Percentiles rank a stretch among this genome's conserved stretches.
phyloP scores from a whole-genome alignment of 1,140 invertebrate genomes.

The Drosophila sturtevanti region DNA sequence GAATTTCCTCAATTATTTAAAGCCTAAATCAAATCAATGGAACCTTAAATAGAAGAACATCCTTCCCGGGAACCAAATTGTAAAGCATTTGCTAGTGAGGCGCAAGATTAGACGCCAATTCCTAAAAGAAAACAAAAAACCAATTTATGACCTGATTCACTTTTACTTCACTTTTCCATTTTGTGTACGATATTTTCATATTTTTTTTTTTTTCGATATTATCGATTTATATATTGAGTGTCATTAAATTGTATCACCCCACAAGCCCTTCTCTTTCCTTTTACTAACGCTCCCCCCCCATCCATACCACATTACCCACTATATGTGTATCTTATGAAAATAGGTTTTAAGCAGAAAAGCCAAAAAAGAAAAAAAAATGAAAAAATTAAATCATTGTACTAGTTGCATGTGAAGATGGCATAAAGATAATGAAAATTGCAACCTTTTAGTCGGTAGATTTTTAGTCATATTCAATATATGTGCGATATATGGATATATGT shows the following conservation, averaged over 20 bases:
- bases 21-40: conserved; percentile 76
- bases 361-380: conserved; percentile 3
- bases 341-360: conserved; percentile 34
- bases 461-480: conserved; percentile 42
- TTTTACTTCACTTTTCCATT: background rate
- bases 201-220: conserved; percentile 2
- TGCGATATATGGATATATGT: conserved; percentile 23
- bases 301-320: background rate
- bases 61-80: conserved; percentile 46
- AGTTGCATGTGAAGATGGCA: background rate
- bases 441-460: conserved; percentile 25
- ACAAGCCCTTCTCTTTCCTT: background rate
- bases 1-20: conserved; percentile 93
- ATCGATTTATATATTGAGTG: background rate
- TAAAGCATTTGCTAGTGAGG: conserved; percentile 77
- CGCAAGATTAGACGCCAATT: conserved; percentile 57
- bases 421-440: conserved; percentile 38
- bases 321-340: conserved; percentile 41
- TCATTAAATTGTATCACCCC: background rate
- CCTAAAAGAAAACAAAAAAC: conserved; percentile 14
- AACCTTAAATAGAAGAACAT: conserved; percentile 2
- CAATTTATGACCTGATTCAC: background rate
- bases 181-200: no score
- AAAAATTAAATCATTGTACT: conserved; percentile 15
- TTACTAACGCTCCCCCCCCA: background rate